Conservation (phyloP, 2,113 vertebrate species). For the Lagopus muta region DNA sequence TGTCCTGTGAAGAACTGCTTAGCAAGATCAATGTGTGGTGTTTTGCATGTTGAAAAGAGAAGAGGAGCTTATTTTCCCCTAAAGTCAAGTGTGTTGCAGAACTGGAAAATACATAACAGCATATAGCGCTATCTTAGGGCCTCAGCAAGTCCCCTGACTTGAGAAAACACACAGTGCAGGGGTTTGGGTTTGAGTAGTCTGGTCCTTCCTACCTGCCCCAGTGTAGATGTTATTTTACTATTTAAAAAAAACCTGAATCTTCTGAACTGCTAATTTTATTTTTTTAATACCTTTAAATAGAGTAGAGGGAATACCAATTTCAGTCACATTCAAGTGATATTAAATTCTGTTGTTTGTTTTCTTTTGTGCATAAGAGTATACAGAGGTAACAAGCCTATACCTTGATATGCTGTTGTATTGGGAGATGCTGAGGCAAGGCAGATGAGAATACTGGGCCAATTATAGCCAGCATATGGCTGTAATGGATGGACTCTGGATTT, state of each 20-base stretch:
- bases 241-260: not conserved
- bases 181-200: not conserved
- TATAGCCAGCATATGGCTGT: not conserved
- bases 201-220: not conserved
- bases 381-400: not conserved
- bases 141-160: slow-evolving; percentile 14
- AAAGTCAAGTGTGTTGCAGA: slow-evolving; percentile 42
- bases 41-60: slow-evolving; percentile 44
- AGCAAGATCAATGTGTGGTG: slow-evolving; percentile 33
- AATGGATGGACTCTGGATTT: not conserved
- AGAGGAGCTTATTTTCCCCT: slow-evolving; percentile 43
- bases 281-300: not conserved
- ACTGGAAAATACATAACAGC: slow-evolving; percentile 41
- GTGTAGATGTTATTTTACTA: not conserved
- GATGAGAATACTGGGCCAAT: not conserved
- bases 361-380: not conserved
- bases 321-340: not conserved
- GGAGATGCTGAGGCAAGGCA: slow-evolving; percentile 4
- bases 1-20: slow-evolving; percentile 46
- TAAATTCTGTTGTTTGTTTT: not conserved
- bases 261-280: not conserved
- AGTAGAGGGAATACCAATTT: not conserved
- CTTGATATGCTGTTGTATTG: not conserved
- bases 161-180: not conserved
- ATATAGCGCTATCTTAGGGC: not conserved